Conservation (phyloP, 2,888 invertebrate species). For the Escarpia spicata region DNA sequence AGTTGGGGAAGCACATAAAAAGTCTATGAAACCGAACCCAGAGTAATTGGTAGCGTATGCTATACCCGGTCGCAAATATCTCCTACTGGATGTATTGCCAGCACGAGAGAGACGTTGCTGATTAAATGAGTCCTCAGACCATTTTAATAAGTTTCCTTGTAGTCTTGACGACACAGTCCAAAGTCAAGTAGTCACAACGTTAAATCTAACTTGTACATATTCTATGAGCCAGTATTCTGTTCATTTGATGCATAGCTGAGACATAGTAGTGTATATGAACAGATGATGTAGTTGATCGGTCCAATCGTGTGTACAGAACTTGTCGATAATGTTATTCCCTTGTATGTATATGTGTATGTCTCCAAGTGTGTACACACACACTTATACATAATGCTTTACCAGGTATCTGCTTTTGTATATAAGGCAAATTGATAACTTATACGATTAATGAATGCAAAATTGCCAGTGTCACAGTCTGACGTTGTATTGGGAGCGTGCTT, state of each 20-base stretch:
- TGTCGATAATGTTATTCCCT: not conserved
- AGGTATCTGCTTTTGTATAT: not conserved
- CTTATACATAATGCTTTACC: not conserved
- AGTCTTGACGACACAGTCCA: constrained; percentile 1
- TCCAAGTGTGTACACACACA: not conserved
- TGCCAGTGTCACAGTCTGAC: not conserved
- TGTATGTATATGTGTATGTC: not conserved
- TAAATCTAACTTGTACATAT: not conserved
- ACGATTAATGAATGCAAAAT: not conserved
- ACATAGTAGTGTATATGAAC: not conserved
- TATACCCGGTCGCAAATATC: not conserved
- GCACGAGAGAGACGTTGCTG: not conserved
- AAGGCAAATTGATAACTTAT: not conserved
- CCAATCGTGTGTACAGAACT: not conserved
- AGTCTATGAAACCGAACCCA: not conserved
- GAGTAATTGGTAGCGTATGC: not conserved
- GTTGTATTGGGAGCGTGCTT: not conserved
- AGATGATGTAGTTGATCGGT: not conserved
- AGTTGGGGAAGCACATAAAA: not conserved
- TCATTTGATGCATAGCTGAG: not conserved
- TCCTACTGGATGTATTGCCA: too few relatives aligned
- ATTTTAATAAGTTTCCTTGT: too few relatives aligned
- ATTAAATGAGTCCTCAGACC: not conserved
- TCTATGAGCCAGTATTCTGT: not conserved
- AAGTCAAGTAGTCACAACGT: not conserved